Percentiles rank a stretch among this genome's conserved stretches.
These are phyloP conservation scores for Callorhinus ursinus DNA, from an alignment of 2,113 vertebrate species.

Conservation along the genomic window DNA sequence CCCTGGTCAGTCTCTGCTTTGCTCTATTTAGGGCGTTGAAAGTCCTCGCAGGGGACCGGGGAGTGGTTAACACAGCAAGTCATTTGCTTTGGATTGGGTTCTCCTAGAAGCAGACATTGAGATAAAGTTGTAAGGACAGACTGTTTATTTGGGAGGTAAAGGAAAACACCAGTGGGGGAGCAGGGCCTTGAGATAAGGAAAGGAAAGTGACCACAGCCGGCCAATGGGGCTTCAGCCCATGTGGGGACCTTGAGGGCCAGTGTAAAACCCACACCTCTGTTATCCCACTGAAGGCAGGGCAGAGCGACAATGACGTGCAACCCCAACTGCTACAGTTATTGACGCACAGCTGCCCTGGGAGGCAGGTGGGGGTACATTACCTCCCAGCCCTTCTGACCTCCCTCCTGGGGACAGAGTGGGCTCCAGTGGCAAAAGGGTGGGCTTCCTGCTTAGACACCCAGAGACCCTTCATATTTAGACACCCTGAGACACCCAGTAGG, in stretches of 20 bases:
- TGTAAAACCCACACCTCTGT: accelerated
- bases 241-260: accelerated
- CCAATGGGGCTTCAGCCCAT: neutral
- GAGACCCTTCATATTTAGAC: neutral
- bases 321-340: accelerated
- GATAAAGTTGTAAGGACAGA: neutral
- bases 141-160: neutral
- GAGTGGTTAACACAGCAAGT: neutral
- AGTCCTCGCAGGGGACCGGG: neutral
- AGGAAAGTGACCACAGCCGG: accelerated
- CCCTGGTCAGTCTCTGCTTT: neutral
- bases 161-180: neutral
- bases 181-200: neutral
- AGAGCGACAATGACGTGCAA: accelerated
- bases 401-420: neutral
- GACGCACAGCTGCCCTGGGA: neutral
- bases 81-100: neutral
- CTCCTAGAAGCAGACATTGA: neutral
- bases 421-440: neutral
- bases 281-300: neutral
- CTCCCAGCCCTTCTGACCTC: no score
- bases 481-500: neutral
- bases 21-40: neutral
- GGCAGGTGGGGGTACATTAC: accelerated
- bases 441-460: neutral